A percentile compares a stretch with the other conserved stretches of the same genome.
Conservation (phyloP, 2,888 invertebrate genomes). For the Drosophila nr. medialis region DNA sequence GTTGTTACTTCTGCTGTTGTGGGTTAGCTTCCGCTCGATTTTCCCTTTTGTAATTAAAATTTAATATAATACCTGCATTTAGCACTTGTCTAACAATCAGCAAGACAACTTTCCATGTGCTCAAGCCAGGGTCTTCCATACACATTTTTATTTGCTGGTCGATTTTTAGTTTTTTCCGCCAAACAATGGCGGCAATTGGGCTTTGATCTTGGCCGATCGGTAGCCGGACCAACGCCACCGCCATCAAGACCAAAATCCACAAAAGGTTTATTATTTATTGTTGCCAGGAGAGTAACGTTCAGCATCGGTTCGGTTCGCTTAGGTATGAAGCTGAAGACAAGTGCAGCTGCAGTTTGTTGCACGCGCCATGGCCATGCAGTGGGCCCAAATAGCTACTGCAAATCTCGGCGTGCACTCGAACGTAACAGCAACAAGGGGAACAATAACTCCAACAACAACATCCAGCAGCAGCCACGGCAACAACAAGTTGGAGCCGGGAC, state of each 20-base stretch:
- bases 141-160: constrained; percentile 54
- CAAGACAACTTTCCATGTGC: constrained; percentile 65
- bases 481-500: constrained; percentile 45
- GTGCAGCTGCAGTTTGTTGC: constrained; percentile 68
- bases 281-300: constrained; percentile 61
- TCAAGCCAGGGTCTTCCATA: constrained; percentile 34
- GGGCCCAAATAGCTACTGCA: constrained; percentile 56
- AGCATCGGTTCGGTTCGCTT: constrained; percentile 10
- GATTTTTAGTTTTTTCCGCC: constrained; percentile 9
- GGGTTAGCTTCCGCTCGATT: constrained; percentile 72
- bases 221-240: constrained; percentile 73
- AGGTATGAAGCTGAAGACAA: constrained; percentile 33
- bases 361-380: constrained; percentile 61
- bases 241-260: constrained; percentile 74
- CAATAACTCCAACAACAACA: constrained; percentile 20
- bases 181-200: constrained; percentile 71
- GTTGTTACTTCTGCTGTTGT: constrained; percentile 34
- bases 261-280: constrained; percentile 81
- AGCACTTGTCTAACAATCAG: constrained; percentile 73
- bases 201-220: constrained; percentile 75
- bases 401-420: constrained; percentile 75
- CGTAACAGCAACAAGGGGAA: constrained; percentile 56
- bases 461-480: constrained; percentile 10
- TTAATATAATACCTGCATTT: constrained; percentile 65
- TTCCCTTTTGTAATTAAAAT: constrained; percentile 74